Evolutionary conservation across 2,113 vertebrate species (phyloP).

Genomic region (Corydoras sp.): DNA sequence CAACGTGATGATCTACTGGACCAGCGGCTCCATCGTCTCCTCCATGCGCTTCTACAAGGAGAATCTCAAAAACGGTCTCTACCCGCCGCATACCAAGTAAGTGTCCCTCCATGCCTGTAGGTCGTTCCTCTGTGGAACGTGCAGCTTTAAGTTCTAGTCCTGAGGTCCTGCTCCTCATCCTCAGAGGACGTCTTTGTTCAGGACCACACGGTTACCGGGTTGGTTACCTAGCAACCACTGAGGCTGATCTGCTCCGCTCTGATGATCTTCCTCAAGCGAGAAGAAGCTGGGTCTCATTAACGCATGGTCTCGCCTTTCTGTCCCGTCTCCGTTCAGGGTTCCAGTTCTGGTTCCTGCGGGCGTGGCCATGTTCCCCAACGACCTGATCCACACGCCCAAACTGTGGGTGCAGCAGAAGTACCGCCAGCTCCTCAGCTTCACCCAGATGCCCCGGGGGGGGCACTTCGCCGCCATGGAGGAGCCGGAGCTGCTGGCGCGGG

Average conservation of each 20-base stretch:
- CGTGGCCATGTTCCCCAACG: conserved; percentile 74
- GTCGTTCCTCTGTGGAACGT: too few species aligned
- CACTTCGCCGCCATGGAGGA: conserved; percentile 86
- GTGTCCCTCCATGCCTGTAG: background rate
- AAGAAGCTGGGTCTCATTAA: too few species aligned
- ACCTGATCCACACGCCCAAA: conserved; percentile 64
- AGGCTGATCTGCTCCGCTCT: too few species aligned
- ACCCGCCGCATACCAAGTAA: conserved; percentile 55
- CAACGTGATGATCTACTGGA: conserved; percentile 89
- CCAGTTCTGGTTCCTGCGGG: conserved; percentile 66
- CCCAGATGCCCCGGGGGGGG: conserved; percentile 70
- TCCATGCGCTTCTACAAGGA: conserved; percentile 88
- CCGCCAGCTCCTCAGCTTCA: conserved; percentile 63
- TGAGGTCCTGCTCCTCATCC: too few species aligned
- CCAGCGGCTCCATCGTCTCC: conserved; percentile 72
- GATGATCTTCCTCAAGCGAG: too few species aligned
- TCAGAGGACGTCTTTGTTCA: too few species aligned
- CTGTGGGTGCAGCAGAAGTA: conserved; percentile 67
- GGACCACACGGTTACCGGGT: too few species aligned
- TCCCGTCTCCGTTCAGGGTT: conserved; percentile 14
- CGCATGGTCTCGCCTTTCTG: background rate
- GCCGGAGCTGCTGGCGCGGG: conserved; percentile 74
- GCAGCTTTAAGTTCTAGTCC: too few species aligned
- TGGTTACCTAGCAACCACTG: too few species aligned
- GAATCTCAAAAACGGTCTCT: conserved; percentile 58